A percentile compares a stretch with the other conserved stretches of the same genome.
Conservation (phyloP, 2,888 invertebrate species). For the Clunio marinus region DNA sequence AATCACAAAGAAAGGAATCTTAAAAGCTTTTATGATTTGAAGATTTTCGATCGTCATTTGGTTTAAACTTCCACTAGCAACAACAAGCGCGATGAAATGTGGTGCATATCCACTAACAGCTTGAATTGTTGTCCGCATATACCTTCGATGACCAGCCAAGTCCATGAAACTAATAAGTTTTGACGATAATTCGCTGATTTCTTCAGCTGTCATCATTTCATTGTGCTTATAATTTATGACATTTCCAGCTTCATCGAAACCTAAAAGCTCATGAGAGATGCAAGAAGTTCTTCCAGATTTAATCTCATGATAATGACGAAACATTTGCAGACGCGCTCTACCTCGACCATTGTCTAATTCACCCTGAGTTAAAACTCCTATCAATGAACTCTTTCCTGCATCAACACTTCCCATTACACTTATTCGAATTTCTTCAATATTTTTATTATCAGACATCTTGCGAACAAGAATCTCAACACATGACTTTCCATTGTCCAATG, state of each 20-base stretch:
- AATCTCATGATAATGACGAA: constrained; percentile 92
- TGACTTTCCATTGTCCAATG: constrained; percentile 55
- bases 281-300: constrained; percentile 90
- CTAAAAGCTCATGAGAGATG: constrained; percentile 93
- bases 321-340: constrained; percentile 90
- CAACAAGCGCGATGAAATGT: constrained; percentile 83
- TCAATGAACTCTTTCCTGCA: constrained; percentile 93
- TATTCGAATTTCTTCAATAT: constrained; percentile 82
- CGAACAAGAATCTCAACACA: constrained; percentile 86
- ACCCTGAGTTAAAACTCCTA: constrained; percentile 94
- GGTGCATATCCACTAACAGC: constrained; percentile 91
- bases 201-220: constrained; percentile 84
- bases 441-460: constrained; percentile 82
- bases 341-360: constrained; percentile 94
- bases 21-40: constrained; percentile 72
- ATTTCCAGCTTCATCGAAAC: constrained; percentile 84
- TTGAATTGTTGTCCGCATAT: constrained; percentile 90
- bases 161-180: constrained; percentile 94
- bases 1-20: constrained; percentile 88
- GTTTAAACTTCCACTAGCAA: constrained; percentile 73
- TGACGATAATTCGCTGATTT: constrained; percentile 87
- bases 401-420: constrained; percentile 94
- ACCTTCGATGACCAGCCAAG: constrained; percentile 93
- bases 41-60: constrained; percentile 88
- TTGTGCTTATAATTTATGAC: constrained; percentile 85